Evolutionary conservation across 2,888 invertebrate genomes (phyloP), one percentile per base, ranked within the genome.

Genomic region (Caradrina clavipalpis): DNA sequence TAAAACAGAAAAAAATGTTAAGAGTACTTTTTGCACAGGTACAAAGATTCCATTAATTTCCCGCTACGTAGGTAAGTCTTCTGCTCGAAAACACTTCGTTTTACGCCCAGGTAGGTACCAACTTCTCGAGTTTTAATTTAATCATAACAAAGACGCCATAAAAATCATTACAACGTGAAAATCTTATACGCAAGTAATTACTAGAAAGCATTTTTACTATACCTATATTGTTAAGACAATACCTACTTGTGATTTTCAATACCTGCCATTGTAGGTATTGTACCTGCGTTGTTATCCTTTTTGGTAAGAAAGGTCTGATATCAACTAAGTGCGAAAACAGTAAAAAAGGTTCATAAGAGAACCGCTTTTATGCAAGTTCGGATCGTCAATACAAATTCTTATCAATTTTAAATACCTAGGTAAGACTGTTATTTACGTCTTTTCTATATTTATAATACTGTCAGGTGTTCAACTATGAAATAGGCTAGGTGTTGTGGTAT

Each of bases 401-500:
- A 45, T 17, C 45, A 17, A 45, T 45, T 45, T 6, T 17, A 17
- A 45, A 45, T 45, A 45, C 42, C 45, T 45, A n/a, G n/a, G 45
- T 17, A 45, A 4, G 6, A 45, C 2, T 45, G 45, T 45, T 45
- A 42, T 45, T 45, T 17, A 17, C 45, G 17, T 45, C 15, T 67
- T 67, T 72, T 50, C 68, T 83, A 78, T 77, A 80, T 77, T 85
- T 79, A 67, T 79, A 78, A 70, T 51, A 57, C 11, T 55, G 45
- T 65, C 31, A 62, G 57, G 60, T 66, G 47, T 65, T 66, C 35
- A 31, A 31, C 60, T 35, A 22, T 39, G 39, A 63, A 70, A 55
- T 56, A 62, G 62, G 57, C 59, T 78, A 76, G 56, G 65, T 75
- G 78, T 78, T 70, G 79, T 80, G 77, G 68, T 81, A 81, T 77